A percentile compares a stretch with the other conserved stretches of the same genome.
These are phyloP conservation scores for Tautogolabrus adspersus DNA, from an alignment of 2,113 vertebrate genomes.

Conservation along the genomic window DNA sequence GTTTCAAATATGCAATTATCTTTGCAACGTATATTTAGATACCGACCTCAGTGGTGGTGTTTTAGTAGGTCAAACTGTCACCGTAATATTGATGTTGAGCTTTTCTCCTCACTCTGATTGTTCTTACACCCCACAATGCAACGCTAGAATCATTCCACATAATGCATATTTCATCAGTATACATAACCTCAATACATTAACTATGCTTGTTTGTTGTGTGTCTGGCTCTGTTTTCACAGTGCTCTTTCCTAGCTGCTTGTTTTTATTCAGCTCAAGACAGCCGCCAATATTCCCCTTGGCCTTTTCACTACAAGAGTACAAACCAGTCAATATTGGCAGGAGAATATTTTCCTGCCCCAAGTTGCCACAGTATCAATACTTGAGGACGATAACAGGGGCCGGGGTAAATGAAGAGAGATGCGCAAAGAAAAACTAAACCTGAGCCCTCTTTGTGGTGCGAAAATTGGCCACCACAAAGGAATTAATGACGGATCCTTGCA, in stretches of 20 bases:
- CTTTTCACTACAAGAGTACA: slow-evolving; percentile 70
- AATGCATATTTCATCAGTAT: slow-evolving; percentile 65
- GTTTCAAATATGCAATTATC: neutral
- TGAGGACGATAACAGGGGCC: slow-evolving; percentile 62
- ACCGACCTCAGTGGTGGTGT: slow-evolving; percentile 18
- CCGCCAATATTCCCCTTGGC: slow-evolving; percentile 73
- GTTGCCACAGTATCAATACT: slow-evolving; percentile 75
- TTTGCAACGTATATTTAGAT: too few relatives aligned
- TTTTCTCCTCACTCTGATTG: slow-evolving; percentile 7
- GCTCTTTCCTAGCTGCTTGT: slow-evolving; percentile 60
- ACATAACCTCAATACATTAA: slow-evolving; percentile 53
- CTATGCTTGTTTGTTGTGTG: slow-evolving; percentile 58
- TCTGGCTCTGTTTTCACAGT: slow-evolving; percentile 51
- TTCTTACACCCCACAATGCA: slow-evolving; percentile 24
- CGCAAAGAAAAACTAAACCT: slow-evolving; percentile 74
- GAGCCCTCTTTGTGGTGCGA: slow-evolving; percentile 76
- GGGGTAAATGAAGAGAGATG: slow-evolving; percentile 67
- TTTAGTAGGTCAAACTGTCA: slow-evolving; percentile 22
- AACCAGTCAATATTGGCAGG: slow-evolving; percentile 75
- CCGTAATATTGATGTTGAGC: slow-evolving; percentile 18
- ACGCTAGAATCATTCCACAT: slow-evolving; percentile 30
- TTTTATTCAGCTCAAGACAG: slow-evolving; percentile 65
- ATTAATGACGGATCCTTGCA: slow-evolving; percentile 82
- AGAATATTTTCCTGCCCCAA: slow-evolving; percentile 68
- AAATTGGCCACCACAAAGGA: slow-evolving; percentile 83